Percentiles rank a stretch among this genome's conserved stretches.
Evolutionary conservation across 2,113 vertebrate genomes (phyloP).

Genomic region (Theristicus caerulescens): DNA sequence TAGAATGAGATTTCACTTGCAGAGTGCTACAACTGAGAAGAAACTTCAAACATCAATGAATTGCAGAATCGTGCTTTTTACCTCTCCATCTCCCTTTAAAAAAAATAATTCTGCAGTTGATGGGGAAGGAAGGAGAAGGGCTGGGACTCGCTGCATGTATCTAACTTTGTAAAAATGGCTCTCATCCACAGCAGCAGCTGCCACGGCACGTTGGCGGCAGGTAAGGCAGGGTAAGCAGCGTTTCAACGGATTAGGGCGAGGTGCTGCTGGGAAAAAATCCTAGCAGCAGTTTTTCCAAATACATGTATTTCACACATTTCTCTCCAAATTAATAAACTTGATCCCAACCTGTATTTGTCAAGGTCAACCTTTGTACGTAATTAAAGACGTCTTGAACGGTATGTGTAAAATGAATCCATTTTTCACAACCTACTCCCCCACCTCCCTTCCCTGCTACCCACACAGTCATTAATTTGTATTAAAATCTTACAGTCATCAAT

Average conservation of each 20-base stretch:
- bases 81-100: neutral
- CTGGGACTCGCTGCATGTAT: neutral
- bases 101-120: neutral
- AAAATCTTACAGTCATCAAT: neutral
- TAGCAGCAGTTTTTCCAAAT: neutral
- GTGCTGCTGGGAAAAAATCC: neutral
- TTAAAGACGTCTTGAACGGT: neutral
- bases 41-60: neutral
- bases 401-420: neutral
- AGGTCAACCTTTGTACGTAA: neutral
- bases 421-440: neutral
- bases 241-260: neutral
- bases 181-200: neutral
- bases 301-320: neutral
- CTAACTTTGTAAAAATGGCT: neutral
- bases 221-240: neutral
- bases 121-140: neutral
- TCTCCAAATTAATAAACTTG: neutral
- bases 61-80: neutral
- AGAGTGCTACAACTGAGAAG: neutral
- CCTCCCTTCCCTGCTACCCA: neutral
- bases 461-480: neutral
- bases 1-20: neutral
- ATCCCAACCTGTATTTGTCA: neutral
- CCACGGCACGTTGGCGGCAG: rapidly evolving